phyloP scores from a whole-genome alignment of 1,140 invertebrate genomes.

The Sinella curviseta region DNA sequence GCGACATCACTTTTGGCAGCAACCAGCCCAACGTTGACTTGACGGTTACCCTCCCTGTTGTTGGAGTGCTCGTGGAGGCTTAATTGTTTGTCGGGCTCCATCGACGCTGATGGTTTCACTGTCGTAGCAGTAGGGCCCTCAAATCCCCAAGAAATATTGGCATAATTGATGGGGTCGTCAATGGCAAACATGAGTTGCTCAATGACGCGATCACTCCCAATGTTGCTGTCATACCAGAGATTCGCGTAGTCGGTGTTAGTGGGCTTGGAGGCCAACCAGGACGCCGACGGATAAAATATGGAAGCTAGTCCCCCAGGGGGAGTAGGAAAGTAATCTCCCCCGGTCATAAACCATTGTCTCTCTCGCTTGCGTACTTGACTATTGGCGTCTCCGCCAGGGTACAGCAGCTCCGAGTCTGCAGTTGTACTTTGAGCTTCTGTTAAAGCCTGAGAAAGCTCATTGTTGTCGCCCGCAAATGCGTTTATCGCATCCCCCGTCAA shows the following conservation, averaged over 20 bases:
- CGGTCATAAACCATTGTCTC: constrained; percentile 47
- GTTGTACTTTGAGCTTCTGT: not conserved
- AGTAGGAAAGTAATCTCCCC: constrained; percentile 35
- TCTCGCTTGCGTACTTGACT: constrained; percentile 11
- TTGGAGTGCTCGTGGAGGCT: not conserved
- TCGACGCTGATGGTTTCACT: constrained; percentile 12
- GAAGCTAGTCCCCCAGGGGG: not conserved
- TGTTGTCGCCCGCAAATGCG: not conserved
- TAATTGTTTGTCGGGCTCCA: not conserved
- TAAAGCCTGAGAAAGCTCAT: not conserved
- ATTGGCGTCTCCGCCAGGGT: not conserved
- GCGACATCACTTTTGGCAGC: not conserved
- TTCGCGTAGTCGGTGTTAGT: constrained; percentile 56
- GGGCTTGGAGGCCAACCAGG: not conserved
- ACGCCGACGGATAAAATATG: constrained; percentile 5
- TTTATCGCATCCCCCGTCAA: not conserved
- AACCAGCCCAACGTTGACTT: not conserved
- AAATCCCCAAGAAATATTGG: not conserved
- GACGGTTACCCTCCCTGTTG: not conserved
- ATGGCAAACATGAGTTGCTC: constrained; percentile 59
- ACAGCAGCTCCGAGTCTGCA: not conserved
- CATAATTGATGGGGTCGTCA: constrained; percentile 1
- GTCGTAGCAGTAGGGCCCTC: constrained; percentile 5
- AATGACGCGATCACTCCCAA: constrained; percentile 66
- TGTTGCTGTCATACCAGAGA: constrained; percentile 65